Conservation (phyloP, 92 coral and sea anemone genomes). For the Palythoa grandiflora region DNA sequence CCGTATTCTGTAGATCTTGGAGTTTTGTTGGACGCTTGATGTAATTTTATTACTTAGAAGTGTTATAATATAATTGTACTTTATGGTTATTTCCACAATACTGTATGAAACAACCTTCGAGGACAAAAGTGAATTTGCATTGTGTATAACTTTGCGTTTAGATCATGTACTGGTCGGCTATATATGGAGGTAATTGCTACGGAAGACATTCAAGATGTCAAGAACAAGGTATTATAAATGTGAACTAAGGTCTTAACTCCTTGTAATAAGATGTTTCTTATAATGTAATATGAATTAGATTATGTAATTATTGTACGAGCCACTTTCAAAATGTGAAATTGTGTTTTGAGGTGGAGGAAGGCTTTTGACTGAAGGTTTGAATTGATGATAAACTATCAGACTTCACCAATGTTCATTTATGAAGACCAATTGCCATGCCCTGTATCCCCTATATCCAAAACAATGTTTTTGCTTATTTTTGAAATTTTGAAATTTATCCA, state of each 20-base stretch:
- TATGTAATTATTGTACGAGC: neutral
- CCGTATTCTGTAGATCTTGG: neutral
- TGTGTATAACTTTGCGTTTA: neutral
- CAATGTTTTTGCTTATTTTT: too few relatives aligned
- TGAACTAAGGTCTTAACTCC: too few relatives aligned
- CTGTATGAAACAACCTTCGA: neutral
- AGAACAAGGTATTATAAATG: slow-evolving; percentile 68
- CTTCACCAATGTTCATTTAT: too few relatives aligned
- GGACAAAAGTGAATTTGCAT: neutral
- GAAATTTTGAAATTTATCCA: too few relatives aligned
- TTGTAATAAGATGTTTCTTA: neutral
- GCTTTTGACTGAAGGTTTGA: too few relatives aligned
- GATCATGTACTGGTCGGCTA: slow-evolving; percentile 68
- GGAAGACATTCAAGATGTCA: slow-evolving; percentile 94
- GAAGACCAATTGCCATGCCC: too few relatives aligned
- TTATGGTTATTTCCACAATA: neutral
- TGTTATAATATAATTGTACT: neutral
- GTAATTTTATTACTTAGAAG: neutral
- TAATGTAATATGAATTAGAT: neutral
- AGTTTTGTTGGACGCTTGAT: neutral
- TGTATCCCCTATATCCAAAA: too few relatives aligned
- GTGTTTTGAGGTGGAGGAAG: neutral
- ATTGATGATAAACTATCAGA: too few relatives aligned
- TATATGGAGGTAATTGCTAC: slow-evolving; percentile 91
- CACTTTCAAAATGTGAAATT: neutral